phyloP scores from a whole-genome alignment of 2,113 vertebrate genomes.

The Brienomyrus longianalis region DNA sequence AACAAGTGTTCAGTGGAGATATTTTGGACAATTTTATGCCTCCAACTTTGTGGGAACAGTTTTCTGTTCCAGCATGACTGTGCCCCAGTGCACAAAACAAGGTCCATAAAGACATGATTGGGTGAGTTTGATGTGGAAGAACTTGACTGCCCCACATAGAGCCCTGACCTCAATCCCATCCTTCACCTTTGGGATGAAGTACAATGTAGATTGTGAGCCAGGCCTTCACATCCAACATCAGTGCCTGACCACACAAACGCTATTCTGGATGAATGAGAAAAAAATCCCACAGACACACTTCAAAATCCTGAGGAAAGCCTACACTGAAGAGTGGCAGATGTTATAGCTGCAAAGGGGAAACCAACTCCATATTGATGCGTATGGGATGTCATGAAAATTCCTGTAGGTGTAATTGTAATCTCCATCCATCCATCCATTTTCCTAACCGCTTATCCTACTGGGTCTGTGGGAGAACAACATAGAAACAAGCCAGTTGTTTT shows the following conservation, averaged over 20 bases:
- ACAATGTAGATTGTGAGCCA: not conserved
- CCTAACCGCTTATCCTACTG: too few relatives aligned
- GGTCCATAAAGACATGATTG: not conserved
- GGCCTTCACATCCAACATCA: not conserved
- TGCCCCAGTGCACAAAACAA: not conserved
- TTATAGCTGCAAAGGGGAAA: not conserved
- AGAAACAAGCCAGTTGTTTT: not conserved
- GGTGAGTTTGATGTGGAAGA: not conserved
- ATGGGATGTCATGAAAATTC: not conserved
- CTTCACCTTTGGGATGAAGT: not conserved
- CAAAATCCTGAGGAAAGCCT: not conserved
- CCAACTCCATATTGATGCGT: not conserved
- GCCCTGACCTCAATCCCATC: too few relatives aligned
- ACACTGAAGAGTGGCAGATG: not conserved
- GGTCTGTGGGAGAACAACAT: not conserved
- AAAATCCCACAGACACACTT: not conserved
- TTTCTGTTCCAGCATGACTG: not conserved
- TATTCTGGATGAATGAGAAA: not conserved
- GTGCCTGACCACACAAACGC: not conserved
- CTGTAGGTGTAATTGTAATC: not conserved
- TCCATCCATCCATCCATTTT: too few relatives aligned
- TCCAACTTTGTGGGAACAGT: not conserved
- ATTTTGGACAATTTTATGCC: not conserved
- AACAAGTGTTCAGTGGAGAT: not conserved
- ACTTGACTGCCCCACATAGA: not conserved